Evolutionary conservation across 2,113 vertebrate genomes (phyloP).

Genomic region (Lophotis ruficrista): DNA sequence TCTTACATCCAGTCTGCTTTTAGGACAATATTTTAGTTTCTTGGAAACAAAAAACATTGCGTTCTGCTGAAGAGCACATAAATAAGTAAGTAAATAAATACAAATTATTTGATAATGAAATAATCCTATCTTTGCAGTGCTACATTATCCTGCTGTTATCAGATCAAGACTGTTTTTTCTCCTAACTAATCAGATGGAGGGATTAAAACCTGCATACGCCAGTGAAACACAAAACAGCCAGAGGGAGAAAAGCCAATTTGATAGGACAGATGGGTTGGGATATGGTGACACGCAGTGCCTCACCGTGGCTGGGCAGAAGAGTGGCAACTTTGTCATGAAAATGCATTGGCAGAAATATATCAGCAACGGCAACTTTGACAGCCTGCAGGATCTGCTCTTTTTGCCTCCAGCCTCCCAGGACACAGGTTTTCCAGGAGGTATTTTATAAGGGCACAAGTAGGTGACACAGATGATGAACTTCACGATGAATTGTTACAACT

Average conservation of each 20-base stretch:
- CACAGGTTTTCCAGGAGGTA: background rate
- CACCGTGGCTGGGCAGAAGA: background rate
- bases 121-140: background rate
- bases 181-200: background rate
- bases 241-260: conserved; percentile 36
- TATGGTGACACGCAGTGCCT: background rate
- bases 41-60: background rate
- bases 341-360: background rate
- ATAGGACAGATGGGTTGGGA: conserved; percentile 12
- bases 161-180: conserved; percentile 10
- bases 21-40: background rate
- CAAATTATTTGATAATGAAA: background rate
- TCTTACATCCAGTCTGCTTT: background rate
- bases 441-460: fast-evolving
- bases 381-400: background rate
- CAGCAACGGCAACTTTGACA: background rate
- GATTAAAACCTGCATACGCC: conserved; percentile 11
- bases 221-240: background rate
- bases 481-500: background rate
- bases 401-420: background rate
- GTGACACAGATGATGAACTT: background rate
- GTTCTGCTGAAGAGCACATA: background rate
- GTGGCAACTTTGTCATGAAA: background rate
- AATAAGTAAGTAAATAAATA: background rate
- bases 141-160: conserved; percentile 18